Evolutionary conservation across 2,888 invertebrate genomes (phyloP), one percentile per base, ranked within the genome.

Genomic region (Drosophila fulvimacula): DNA sequence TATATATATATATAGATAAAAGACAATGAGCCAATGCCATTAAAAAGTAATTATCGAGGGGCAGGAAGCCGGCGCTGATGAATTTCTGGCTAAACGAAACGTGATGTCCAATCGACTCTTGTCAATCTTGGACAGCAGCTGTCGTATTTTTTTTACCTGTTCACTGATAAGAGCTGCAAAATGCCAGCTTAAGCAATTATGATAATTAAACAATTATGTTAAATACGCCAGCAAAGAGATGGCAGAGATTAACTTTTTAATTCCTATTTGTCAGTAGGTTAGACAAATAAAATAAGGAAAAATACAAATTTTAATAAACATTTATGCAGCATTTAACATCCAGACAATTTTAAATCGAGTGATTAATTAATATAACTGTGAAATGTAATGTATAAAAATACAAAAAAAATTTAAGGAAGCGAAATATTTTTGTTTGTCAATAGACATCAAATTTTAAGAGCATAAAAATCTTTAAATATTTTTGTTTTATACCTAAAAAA

Each of bases 41-140:
- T 88, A 82, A 73, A 82, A 85, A 70, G 24, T 64, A 80, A 82
- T 82, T 88, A 79, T 19, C 67, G 61, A 51, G 65, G 30, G 24
- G 46, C 10, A 27, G 32, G 36, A 24, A 11, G 30, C 19, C 9
- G 13, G 3, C 32, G 17, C 51, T 24, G 34, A 42, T 38, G 48
- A 19, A 30, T 17, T 21, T 7, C 11, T 7, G 44, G 19, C 30
- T 10, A 41, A 39, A 17, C 34, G 57, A 64, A 68, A 69, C 74
- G 73, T 69, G 67, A 61, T 39, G 64, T 66, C 55, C 61, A 73
- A 72, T 76, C 68, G 61, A 58, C 53, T 64, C 39, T 59, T 64
- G 48, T 57, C 61, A 48, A 53, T 58, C 36, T 24, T 11, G 34
- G 51, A 32, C 38, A n/a, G 17, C 34, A 5, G 15, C 13, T 62